Evolutionary conservation across 2,113 vertebrate species (phyloP).

Genomic region (Solea senegalensis): DNA sequence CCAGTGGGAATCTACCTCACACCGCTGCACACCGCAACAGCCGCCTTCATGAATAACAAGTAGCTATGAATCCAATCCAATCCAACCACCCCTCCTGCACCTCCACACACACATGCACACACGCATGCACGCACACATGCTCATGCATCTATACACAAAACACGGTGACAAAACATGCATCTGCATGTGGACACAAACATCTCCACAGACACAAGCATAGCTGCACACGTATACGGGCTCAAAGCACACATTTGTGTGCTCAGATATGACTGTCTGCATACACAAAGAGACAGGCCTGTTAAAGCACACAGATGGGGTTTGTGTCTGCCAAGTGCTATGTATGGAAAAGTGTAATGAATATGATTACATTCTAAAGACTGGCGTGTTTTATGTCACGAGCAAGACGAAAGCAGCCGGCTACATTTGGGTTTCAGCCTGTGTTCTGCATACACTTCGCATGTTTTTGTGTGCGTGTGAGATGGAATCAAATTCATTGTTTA

Average conservation of each 20-base stretch:
- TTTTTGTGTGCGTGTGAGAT: too few species aligned
- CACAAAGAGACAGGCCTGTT: slow-evolving; percentile 33
- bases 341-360: slow-evolving; percentile 54
- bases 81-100: slow-evolving; percentile 12
- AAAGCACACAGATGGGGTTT: slow-evolving; percentile 49
- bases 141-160: slow-evolving; percentile 5
- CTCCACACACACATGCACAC: slow-evolving; percentile 24
- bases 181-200: not conserved
- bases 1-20: slow-evolving; percentile 66
- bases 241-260: slow-evolving; percentile 1
- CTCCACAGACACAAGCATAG: not conserved
- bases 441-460: not conserved
- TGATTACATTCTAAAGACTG: slow-evolving; percentile 31
- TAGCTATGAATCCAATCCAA: slow-evolving; percentile 44
- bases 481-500: too few species aligned
- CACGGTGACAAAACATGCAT: not conserved
- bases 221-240: not conserved
- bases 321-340: slow-evolving; percentile 47
- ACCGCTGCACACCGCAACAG: slow-evolving; percentile 66
- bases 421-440: not conserved
- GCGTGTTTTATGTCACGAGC: slow-evolving; percentile 25
- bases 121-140: slow-evolving; percentile 28
- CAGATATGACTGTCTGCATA: slow-evolving; percentile 35
- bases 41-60: slow-evolving; percentile 75
- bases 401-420: slow-evolving; percentile 28